Evolutionary conservation across 2,113 vertebrate genomes (phyloP).

Genomic region (Ibidorhyncha struthersii): DNA sequence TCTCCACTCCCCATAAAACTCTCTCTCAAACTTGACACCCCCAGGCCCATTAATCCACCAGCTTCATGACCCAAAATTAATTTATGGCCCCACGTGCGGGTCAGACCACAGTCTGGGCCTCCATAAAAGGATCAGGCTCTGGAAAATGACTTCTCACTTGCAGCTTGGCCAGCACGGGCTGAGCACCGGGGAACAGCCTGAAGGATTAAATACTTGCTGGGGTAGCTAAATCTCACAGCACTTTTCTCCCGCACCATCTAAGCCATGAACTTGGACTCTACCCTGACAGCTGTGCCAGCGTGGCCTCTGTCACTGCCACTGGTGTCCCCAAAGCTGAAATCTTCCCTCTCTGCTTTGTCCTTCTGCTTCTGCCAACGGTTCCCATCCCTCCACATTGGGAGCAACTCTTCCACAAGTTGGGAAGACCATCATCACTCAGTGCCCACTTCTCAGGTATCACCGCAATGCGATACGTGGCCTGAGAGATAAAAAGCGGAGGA

Average conservation of each 20-base stretch:
- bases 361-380: neutral
- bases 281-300: fast-evolving
- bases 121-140: neutral
- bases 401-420: neutral
- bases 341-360: neutral
- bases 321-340: neutral
- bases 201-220: neutral
- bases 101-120: neutral
- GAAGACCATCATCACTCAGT: neutral
- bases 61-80: neutral
- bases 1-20: neutral
- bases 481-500: neutral
- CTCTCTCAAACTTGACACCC: neutral
- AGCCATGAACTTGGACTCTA: neutral
- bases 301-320: neutral
- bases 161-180: neutral
- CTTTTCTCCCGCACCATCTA: neutral
- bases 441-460: neutral
- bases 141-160: neutral
- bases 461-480: neutral
- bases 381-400: neutral
- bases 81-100: neutral
- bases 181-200: neutral
- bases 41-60: neutral
- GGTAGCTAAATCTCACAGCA: neutral